Evolutionary conservation across 2,888 invertebrate genomes (phyloP).

Genomic region (Pandemis cinnamomeana): DNA sequence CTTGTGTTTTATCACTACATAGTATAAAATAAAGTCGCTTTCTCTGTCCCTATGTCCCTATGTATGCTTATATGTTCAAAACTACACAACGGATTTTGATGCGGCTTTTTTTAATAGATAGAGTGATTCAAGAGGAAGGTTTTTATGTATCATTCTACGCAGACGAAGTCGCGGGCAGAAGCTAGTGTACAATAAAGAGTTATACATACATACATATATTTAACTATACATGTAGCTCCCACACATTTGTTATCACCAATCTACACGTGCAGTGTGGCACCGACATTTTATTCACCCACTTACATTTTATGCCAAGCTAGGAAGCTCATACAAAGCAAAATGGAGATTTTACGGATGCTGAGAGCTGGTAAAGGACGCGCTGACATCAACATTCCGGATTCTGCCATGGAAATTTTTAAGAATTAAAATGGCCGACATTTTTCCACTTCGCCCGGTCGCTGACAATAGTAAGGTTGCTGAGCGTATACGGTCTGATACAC

Average conservation of each 20-base stretch:
- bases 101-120: too few species aligned
- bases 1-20: too few species aligned
- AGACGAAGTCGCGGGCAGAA: too few species aligned
- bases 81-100: too few species aligned
- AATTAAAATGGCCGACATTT: background rate
- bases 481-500: background rate
- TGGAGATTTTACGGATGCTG: slow-evolving; percentile 10
- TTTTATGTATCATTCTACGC: too few species aligned
- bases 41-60: too few species aligned
- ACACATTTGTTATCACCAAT: background rate
- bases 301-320: background rate
- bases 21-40: too few species aligned
- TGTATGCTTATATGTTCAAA: too few species aligned
- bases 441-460: background rate
- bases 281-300: background rate
- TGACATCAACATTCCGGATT: background rate
- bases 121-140: too few species aligned
- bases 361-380: background rate
- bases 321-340: slow-evolving; percentile 3
- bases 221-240: background rate
- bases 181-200: too few species aligned
- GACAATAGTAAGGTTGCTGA: background rate
- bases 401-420: background rate
- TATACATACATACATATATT: too few species aligned
- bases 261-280: background rate